Base-by-base conservation (phyloP, 2,888 invertebrate species). In the Luffia ferchaultella region DNA sequence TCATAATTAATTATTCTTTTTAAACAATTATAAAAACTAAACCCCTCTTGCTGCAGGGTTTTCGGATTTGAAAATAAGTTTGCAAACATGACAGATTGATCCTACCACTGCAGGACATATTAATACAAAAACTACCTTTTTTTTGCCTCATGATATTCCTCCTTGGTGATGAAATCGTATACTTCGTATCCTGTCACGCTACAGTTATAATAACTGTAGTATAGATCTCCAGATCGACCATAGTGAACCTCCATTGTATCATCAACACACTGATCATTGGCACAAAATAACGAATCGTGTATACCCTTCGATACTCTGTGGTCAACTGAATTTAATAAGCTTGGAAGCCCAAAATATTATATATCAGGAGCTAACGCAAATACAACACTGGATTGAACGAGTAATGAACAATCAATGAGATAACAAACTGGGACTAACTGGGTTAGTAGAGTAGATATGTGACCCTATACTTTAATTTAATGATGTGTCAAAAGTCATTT, bases 201-300 rank as follows among this genome's bases (percentile, higher is more conserved):
- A 60, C 79, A 83, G 57, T 76, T 74, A 61, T 83, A 82, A 61
- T 68, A 80, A 53, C 71, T 68, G 57, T 78, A 82, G 48, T 67
- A 67, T 58, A 80, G 79, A 53, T 60, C 61, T 19, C 79, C 82
- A 20, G 62, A 60, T n/a, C 74, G 70, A 18, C 76, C 76, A 56
- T 73, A 67, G 48, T 74, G 70, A 54, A 80, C 62, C 55, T 73
- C 66, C 76, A 76, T 76, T 46, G n/a, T n/a, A n/a, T n/a, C n/a
- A n/a, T 58, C 60, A 53, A 45, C 49, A 55, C 58, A 52, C 58
- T 58, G 19, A 68, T 62, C 74, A 76, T 76, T 69, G 70, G 72
- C 71, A 75, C 3, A 12, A 30, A 30, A 3, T 3, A 30, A 30
- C 30, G 30, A 3, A 3, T 3, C 12, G 30, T 30, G 30, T 30